Evolutionary conservation across 2,888 invertebrate species (phyloP), one percentile per base, ranked within the genome.

Genomic region (Synanthedon tipuliformis): DNA sequence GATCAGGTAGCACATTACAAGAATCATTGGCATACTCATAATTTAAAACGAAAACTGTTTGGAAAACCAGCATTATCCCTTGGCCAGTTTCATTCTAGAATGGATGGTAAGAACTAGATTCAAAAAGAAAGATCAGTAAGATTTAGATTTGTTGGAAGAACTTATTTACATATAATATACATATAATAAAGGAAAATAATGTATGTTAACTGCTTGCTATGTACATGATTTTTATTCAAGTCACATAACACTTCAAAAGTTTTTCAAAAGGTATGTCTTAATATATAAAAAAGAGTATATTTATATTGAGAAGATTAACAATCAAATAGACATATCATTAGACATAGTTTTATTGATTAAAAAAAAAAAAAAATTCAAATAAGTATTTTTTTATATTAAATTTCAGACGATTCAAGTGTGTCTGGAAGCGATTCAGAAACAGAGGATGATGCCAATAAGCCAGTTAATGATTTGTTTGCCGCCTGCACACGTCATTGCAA

Each of bases 11-110:
- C 91, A 5, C 95, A 95, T 71, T 95, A 93, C 68, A 94, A 93
- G 68, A 81, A 93, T 41, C 95, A 95, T 70, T 95, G 94, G 95
- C 95, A 95, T 72, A 89, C 94, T 3, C 94, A 94, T 66, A 95
- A 95, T 76, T 78, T 95, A 45, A 94, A 94, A 65, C 89, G 92
- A 59, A 91, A 91, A 58, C 71, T 95, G 11, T 89, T 89, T 60
- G 91, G 91, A 2, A 86, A 81, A 55, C 54, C 68, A 18, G 56
- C 88, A 3, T 61, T 88, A 7, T 68, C 81, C 0, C 61, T 86
- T 1, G 78, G 79, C 51, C 79, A 87, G 57, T 88, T 83, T 64
- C 81, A 73, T 66, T 71, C 77, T 49, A 79, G 78, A 65, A 71
- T 34, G 34, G 34, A 78, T 68, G 88, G 88, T 86, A 23, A 23